A percentile compares a stretch with the other conserved stretches of the same genome.
Evolutionary conservation across 37 sponge, comb jelly and placozoan genomes (phyloP).

Genomic region (Crambe crambe): DNA sequence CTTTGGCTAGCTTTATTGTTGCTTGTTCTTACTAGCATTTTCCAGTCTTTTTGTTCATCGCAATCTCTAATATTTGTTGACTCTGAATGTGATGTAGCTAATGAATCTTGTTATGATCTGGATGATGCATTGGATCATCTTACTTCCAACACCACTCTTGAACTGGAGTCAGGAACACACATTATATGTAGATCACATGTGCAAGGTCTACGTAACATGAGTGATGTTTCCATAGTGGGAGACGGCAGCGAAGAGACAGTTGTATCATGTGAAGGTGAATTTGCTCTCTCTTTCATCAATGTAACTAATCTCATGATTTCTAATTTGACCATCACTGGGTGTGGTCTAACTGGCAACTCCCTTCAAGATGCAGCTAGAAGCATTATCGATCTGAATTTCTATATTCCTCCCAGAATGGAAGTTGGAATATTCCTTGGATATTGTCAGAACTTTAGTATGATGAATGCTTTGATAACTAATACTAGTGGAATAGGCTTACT

Average conservation of each 20-base stretch:
- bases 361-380: background rate
- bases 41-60: too few relatives aligned
- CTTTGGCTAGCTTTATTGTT: too few relatives aligned
- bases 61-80: too few relatives aligned
- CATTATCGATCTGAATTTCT: constrained; percentile 1
- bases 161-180: constrained; percentile 25
- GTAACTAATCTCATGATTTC: constrained; percentile 7
- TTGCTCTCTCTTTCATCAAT: constrained; percentile 34
- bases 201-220: background rate
- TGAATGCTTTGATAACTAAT: constrained; percentile 6
- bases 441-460: constrained; percentile 1
- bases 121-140: constrained; percentile 22
- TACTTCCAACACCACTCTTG: background rate
- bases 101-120: too few relatives aligned
- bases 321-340: constrained; percentile 24
- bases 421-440: constrained; percentile 1
- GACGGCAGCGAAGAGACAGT: background rate
- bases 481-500: constrained; percentile 41
- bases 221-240: constrained; percentile 21
- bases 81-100: too few relatives aligned
- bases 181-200: background rate
- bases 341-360: constrained; percentile 31
- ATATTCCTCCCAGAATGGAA: background rate
- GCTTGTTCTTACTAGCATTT: too few relatives aligned
- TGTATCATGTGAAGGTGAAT: constrained; percentile 27